Conservation (phyloP, 1,140 invertebrate species). For the Coelopa frigida region DNA sequence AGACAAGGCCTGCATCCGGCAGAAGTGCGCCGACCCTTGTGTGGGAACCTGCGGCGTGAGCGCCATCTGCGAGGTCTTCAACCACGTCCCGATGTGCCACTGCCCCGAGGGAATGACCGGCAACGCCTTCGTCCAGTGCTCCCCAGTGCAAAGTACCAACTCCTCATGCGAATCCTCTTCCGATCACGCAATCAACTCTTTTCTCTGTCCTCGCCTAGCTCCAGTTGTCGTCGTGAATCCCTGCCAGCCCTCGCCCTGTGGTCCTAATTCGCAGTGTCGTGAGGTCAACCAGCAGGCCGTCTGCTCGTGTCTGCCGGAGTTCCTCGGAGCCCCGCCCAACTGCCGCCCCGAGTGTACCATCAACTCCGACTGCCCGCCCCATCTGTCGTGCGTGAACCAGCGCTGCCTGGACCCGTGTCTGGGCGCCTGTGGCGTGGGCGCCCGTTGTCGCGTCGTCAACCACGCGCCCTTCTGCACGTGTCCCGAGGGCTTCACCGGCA, state of each 20-base stretch:
- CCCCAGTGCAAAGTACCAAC: constrained; percentile 48
- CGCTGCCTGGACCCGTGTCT: constrained; percentile 62
- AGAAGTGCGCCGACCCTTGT: constrained; percentile 67
- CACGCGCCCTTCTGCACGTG: constrained; percentile 77
- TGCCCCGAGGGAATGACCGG: constrained; percentile 59
- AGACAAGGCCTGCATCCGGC: constrained; percentile 61
- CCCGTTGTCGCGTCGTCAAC: constrained; percentile 71
- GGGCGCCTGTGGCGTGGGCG: constrained; percentile 60
- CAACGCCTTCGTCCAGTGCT: constrained; percentile 60
- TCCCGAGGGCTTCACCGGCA: constrained; percentile 65
- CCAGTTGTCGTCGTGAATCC: constrained; percentile 42
- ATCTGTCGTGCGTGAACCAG: constrained; percentile 62
- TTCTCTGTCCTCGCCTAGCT: constrained; percentile 53
- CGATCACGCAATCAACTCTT: constrained; percentile 49
- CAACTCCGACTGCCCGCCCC: constrained; percentile 58
- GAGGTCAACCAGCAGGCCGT: constrained; percentile 53
- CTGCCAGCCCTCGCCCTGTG: constrained; percentile 70
- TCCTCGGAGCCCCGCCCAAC: constrained; percentile 54
- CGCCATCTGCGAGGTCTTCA: constrained; percentile 61
- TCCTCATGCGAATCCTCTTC: neutral
- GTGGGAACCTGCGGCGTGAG: constrained; percentile 63
- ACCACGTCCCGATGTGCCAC: constrained; percentile 64
- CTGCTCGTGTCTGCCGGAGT: constrained; percentile 56
- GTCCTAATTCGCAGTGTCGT: constrained; percentile 56
- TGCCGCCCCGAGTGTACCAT: constrained; percentile 59